These are phyloP conservation scores for Leiothrix lutea DNA, from an alignment of 2,113 vertebrate species.

Conservation along the genomic window DNA sequence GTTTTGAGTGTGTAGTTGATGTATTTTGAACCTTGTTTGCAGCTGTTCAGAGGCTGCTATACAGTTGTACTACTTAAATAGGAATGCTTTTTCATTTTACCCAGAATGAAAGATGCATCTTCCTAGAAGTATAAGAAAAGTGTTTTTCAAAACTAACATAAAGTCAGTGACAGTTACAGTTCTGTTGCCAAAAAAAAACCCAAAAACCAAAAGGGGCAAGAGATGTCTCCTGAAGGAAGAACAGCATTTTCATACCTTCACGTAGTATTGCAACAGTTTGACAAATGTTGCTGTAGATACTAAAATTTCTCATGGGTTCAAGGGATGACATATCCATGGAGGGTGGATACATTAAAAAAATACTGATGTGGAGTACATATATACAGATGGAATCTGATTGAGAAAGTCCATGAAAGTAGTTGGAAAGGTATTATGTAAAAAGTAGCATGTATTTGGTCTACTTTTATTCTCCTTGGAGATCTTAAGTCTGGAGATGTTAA, in stretches of 20 bases:
- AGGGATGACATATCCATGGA: neutral
- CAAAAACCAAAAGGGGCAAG: accelerated
- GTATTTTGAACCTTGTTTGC: neutral
- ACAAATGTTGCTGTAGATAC: neutral
- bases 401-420: neutral
- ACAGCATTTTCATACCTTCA: neutral
- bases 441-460: neutral
- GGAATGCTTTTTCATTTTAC: neutral
- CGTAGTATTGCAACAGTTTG: neutral
- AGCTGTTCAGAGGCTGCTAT: neutral
- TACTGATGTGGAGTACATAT: neutral
- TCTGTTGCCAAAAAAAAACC: neutral
- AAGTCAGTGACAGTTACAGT: neutral
- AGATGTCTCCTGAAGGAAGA: neutral
- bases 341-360: neutral
- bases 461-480: neutral
- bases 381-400: neutral
- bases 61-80: neutral
- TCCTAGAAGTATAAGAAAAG: neutral
- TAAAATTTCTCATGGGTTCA: neutral
- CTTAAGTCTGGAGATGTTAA: neutral
- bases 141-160: neutral
- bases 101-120: neutral
- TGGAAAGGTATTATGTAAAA: neutral
- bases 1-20: neutral